Conservation (phyloP, 2,888 invertebrate species). For the Coenonympha glycerion region DNA sequence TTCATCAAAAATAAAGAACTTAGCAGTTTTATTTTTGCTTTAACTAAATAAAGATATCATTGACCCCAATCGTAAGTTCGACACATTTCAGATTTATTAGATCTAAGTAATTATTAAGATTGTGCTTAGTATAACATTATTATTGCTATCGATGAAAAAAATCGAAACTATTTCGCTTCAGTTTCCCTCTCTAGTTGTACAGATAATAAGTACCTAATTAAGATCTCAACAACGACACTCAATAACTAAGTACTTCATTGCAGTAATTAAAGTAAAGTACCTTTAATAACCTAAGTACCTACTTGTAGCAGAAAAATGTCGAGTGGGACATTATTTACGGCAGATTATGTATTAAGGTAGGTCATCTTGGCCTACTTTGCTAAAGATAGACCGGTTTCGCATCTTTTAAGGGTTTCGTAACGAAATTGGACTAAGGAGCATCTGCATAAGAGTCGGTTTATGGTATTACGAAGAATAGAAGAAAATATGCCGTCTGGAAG, state of each 20-base stretch:
- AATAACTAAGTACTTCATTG: neutral
- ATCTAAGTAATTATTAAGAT: too few species aligned
- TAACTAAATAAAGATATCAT: too few species aligned
- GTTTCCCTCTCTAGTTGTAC: too few species aligned
- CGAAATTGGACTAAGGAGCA: neutral
- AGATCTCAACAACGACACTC: neutral
- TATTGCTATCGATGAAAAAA: neutral
- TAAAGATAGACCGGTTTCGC: conserved; percentile 16
- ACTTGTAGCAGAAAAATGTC: conserved; percentile 3
- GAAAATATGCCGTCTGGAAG: neutral
- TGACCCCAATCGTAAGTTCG: too few species aligned
- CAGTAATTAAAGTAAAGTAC: conserved; percentile 1
- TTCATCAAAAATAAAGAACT: too few species aligned
- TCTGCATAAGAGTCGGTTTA: too few species aligned
- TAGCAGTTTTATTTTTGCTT: too few species aligned
- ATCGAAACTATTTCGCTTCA: neutral
- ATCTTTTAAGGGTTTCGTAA: conserved; percentile 3
- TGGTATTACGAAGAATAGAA: conserved; percentile 2
- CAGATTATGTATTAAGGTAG: conserved; percentile 15
- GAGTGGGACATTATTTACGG: conserved; percentile 5
- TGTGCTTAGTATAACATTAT: too few species aligned
- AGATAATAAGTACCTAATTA: too few species aligned
- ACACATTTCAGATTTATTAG: too few species aligned
- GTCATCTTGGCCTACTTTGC: conserved; percentile 22
- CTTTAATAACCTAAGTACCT: too few species aligned